These are phyloP conservation scores for Agapostemon virescens DNA, from an alignment of 2,888 invertebrate genomes.

Conservation along the genomic window DNA sequence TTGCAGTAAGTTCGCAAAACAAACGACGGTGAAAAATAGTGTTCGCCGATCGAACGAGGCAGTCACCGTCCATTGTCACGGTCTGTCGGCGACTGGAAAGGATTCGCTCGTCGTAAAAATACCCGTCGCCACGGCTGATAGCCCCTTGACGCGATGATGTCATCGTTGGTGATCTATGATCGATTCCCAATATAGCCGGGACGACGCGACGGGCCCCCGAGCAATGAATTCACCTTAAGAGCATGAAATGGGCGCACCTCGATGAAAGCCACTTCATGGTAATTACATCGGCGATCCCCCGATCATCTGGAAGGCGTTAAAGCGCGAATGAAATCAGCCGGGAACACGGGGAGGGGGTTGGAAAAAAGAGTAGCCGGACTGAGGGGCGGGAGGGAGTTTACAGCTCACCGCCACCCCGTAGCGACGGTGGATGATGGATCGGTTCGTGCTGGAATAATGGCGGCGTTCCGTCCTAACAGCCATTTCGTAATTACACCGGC, in stretches of 20 bases:
- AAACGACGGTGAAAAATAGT: not conserved
- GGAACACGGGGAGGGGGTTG: conserved; percentile 43
- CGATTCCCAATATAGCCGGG: conserved; percentile 51
- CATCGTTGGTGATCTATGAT: conserved; percentile 65
- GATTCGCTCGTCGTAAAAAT: conserved; percentile 36
- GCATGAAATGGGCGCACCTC: conserved; percentile 65
- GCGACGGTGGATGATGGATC: conserved; percentile 75
- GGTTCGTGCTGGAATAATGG: conserved; percentile 67
- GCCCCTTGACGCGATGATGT: conserved; percentile 52
- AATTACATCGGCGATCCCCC: conserved; percentile 65
- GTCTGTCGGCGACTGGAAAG: conserved; percentile 23
- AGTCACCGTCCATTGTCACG: not conserved
- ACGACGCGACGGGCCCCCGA: conserved; percentile 36
- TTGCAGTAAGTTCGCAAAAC: not conserved
- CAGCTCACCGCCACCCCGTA: conserved; percentile 58
- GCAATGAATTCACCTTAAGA: conserved; percentile 65
- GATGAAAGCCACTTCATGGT: conserved; percentile 68
- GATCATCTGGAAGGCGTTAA: conserved; percentile 71
- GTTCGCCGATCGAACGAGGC: not conserved
- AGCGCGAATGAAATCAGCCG: conserved; percentile 70
- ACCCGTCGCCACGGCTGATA: conserved; percentile 30
- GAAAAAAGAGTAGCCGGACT: conserved; percentile 46
- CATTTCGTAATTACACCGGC: conserved; percentile 76
- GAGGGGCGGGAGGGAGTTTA: conserved; percentile 33
- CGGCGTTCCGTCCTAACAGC: conserved; percentile 70